phyloP scores from a whole-genome alignment of 2,797 vertebrate species.

The Coreius guichenoti region DNA sequence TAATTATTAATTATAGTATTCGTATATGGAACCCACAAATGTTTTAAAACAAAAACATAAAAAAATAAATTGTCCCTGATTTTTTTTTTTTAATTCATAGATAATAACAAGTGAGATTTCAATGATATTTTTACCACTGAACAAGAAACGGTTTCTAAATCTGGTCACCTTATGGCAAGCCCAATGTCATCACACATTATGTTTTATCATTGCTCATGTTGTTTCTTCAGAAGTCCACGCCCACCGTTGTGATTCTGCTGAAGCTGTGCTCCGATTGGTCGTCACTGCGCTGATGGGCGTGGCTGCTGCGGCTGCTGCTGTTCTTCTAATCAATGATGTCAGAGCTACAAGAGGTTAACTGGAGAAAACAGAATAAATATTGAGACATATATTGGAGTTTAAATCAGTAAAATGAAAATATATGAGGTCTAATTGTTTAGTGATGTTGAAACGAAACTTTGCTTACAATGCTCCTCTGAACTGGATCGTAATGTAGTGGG shows the following conservation, averaged over 20 bases:
- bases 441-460: not conserved
- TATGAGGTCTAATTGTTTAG: not conserved
- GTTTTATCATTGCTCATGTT: too few species aligned
- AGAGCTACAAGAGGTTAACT: not conserved
- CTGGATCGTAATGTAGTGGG: too few species aligned
- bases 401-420: not conserved
- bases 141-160: too few species aligned
- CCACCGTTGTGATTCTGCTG: fast-evolving
- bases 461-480: not conserved
- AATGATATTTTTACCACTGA: too few species aligned
- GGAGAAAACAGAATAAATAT: not conserved
- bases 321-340: not conserved
- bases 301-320: not conserved
- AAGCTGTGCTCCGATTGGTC: not conserved
- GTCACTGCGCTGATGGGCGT: not conserved
- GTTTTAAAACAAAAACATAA: too few species aligned
- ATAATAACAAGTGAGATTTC: too few species aligned
- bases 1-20: too few species aligned
- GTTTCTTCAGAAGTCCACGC: not conserved
- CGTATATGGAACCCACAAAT: too few species aligned
- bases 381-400: not conserved
- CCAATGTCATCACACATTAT: not conserved
- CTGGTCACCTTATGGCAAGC: not conserved
- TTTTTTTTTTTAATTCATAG: too few species aligned
- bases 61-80: too few species aligned